phyloP scores from a whole-genome alignment of 2,113 vertebrate genomes.

The Sinocyclocheilus maitianheensis region DNA sequence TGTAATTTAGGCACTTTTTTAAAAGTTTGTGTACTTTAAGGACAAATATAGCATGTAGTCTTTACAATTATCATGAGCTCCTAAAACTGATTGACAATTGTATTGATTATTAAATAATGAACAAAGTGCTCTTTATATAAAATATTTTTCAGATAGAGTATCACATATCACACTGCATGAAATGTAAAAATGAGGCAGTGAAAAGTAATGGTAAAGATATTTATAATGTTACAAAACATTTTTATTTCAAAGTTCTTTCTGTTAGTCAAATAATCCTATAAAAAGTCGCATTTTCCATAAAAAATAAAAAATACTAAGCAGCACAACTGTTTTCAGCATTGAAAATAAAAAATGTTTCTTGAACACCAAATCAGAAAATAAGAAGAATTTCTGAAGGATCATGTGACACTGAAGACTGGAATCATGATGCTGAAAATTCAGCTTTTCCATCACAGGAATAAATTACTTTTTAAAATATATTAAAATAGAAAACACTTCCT shows the following conservation, averaged over 20 bases:
- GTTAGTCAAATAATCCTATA: no score
- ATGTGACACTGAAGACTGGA: background rate
- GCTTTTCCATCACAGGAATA: background rate
- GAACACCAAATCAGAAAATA: background rate
- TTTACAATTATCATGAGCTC: background rate
- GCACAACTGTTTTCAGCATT: no score
- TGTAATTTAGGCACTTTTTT: background rate
- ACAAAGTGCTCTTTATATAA: background rate
- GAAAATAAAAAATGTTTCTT: background rate
- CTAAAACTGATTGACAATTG: background rate
- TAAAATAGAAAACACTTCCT: no score
- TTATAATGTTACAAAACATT: no score
- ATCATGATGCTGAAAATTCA: background rate
- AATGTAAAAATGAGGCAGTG: background rate
- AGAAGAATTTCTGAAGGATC: background rate
- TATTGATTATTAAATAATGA: background rate
- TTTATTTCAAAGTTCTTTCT: no score
- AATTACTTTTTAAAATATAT: no score
- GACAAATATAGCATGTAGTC: background rate
- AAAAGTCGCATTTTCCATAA: no score
- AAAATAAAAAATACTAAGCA: no score
- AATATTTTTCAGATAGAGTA: background rate
- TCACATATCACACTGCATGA: background rate
- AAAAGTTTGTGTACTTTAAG: background rate
- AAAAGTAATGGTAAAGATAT: no score